Percentiles rank a stretch among this genome's conserved stretches.
Evolutionary conservation across 2,888 invertebrate species (phyloP).

Genomic region (Drosophila subquinaria): DNA sequence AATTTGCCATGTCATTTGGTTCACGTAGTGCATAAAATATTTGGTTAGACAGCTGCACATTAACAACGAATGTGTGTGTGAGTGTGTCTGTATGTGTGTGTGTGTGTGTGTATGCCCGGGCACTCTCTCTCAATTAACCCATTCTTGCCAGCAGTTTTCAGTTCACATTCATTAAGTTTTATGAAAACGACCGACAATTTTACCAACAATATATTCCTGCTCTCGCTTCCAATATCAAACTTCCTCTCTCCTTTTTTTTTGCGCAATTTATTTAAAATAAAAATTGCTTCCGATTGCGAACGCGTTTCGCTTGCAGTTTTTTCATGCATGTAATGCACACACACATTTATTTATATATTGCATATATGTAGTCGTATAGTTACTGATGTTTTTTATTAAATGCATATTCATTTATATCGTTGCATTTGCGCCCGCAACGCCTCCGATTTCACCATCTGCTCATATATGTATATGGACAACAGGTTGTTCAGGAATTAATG

Average conservation of each 20-base stretch:
- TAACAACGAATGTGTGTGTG: slow-evolving; percentile 28
- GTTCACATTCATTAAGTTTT: slow-evolving; percentile 79
- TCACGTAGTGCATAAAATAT: slow-evolving; percentile 48
- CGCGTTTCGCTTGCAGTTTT: slow-evolving; percentile 34
- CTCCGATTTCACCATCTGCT: neutral
- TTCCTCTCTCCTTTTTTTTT: slow-evolving; percentile 48
- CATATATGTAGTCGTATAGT: slow-evolving; percentile 8
- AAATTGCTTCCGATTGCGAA: slow-evolving; percentile 77
- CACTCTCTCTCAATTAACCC: slow-evolving; percentile 48
- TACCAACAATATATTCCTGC: slow-evolving; percentile 8
- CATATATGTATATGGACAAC: slow-evolving; percentile 33
- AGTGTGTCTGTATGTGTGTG: neutral
- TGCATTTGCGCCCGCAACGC: neutral
- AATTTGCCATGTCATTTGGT: slow-evolving; percentile 48
- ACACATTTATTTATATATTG: slow-evolving; percentile 12
- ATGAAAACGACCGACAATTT: slow-evolving; percentile 75
- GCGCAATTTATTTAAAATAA: slow-evolving; percentile 78
- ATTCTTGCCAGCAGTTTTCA: slow-evolving; percentile 54
- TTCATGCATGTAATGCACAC: slow-evolving; percentile 72
- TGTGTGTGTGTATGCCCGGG: neutral
- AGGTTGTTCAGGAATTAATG: slow-evolving; percentile 91
- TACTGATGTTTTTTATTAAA: slow-evolving; percentile 48
- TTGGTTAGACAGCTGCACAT: slow-evolving; percentile 60
- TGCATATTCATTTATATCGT: slow-evolving; percentile 63
- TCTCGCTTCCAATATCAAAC: slow-evolving; percentile 6